Evolutionary conservation across 2,888 invertebrate species (phyloP).

Genomic region (Plusia festucae): DNA sequence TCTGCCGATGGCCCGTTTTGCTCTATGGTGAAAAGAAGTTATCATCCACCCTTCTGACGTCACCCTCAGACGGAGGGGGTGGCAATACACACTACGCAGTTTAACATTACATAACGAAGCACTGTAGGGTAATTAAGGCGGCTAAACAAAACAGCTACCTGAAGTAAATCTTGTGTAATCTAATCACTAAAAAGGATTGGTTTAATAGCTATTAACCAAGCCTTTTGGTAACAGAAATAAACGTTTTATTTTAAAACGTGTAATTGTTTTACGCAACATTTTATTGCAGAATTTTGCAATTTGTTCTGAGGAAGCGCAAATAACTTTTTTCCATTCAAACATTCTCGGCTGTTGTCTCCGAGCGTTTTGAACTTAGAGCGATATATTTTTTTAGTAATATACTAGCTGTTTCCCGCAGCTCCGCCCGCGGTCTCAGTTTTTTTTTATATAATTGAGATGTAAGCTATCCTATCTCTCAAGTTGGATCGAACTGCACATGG

Average conservation of each 20-base stretch:
- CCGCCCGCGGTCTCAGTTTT: too few relatives aligned
- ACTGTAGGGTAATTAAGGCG: constrained; percentile 14
- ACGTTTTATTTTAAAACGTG: constrained; percentile 1
- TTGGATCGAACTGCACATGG: too few relatives aligned
- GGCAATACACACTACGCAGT: neutral
- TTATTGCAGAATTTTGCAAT: neutral
- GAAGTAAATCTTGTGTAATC: constrained; percentile 8
- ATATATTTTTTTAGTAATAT: too few relatives aligned
- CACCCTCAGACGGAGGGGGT: neutral
- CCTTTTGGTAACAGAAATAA: neutral
- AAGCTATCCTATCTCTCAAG: too few relatives aligned
- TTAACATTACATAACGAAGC: constrained; percentile 6
- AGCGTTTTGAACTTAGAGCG: too few relatives aligned
- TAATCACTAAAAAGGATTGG: neutral
- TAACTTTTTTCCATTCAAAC: too few relatives aligned
- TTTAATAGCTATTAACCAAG: constrained; percentile 4
- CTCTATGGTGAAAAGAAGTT: neutral
- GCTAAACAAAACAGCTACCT: neutral
- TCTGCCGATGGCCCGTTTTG: too few relatives aligned
- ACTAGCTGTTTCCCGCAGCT: too few relatives aligned
- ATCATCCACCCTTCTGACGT: constrained; percentile 2
- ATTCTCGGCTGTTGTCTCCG: too few relatives aligned
- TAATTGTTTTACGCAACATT: neutral
- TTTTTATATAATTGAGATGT: too few relatives aligned
- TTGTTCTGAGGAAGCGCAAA: too few relatives aligned